A percentile compares a stretch with the other conserved stretches of the same genome.
These are phyloP conservation scores for Notocelia uddmanniana DNA, from an alignment of 2,888 invertebrate species.

Conservation along the genomic window DNA sequence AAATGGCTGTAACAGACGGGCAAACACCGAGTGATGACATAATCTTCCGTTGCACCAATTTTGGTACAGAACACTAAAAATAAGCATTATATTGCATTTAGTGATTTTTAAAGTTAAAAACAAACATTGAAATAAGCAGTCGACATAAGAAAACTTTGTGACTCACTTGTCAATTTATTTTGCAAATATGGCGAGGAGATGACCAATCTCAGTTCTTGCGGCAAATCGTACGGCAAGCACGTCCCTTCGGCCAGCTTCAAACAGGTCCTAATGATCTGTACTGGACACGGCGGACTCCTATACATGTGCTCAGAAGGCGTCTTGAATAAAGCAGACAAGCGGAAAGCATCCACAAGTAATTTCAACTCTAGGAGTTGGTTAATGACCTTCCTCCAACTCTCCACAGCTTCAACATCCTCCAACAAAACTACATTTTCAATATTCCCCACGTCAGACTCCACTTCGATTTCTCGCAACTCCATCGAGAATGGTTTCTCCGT, in stretches of 20 bases:
- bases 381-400: constrained; percentile 80
- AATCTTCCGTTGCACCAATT: no score
- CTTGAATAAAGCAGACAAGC: constrained; percentile 84
- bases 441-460: constrained; percentile 76
- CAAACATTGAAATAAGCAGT: no score
- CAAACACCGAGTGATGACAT: no score
- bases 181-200: constrained; percentile 74
- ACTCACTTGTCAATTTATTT: constrained; percentile 73
- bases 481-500: constrained; percentile 72
- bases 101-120: no score
- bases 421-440: constrained; percentile 72
- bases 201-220: constrained; percentile 87
- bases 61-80: no score
- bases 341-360: constrained; percentile 86
- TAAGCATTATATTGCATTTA: no score
- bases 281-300: constrained; percentile 72
- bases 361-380: constrained; percentile 84
- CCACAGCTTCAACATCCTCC: constrained; percentile 72
- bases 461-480: constrained; percentile 75
- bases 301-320: constrained; percentile 75
- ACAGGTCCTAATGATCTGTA: constrained; percentile 87
- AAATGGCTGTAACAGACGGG: no score
- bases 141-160: not conserved
- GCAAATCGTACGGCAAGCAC: constrained; percentile 87
- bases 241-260: constrained; percentile 88